phyloP scores from a whole-genome alignment of 1,140 invertebrate genomes.

The Trachymyrmex cornetzi region DNA sequence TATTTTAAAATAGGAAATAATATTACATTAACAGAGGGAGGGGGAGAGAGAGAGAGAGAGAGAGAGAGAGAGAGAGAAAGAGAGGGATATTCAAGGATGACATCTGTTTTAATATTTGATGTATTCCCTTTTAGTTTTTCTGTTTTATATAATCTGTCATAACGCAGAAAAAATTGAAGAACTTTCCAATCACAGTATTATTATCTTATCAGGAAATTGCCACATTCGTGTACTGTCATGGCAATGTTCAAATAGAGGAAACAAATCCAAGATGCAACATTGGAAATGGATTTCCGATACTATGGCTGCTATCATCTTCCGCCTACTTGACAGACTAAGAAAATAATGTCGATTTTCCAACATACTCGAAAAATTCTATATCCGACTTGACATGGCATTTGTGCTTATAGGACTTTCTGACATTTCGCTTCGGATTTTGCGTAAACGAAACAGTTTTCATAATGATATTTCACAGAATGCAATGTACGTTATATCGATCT shows the following conservation, averaged over 20 bases:
- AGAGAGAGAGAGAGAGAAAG: no score
- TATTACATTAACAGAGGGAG: not conserved
- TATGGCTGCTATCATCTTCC: constrained; percentile 54
- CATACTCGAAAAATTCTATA: constrained; percentile 55
- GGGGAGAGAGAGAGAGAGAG: no score
- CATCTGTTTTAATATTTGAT: not conserved
- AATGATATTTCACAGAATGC: not conserved
- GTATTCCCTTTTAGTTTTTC: not conserved
- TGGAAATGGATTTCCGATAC: constrained; percentile 74
- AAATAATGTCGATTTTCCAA: constrained; percentile 61
- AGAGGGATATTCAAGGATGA: not conserved
- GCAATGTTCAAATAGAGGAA: constrained; percentile 53
- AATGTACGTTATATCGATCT: not conserved
- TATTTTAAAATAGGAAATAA: not conserved
- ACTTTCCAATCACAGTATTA: constrained; percentile 29
- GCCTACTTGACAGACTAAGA: constrained; percentile 57
- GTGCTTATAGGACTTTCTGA: constrained; percentile 32
- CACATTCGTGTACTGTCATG: constrained; percentile 43
- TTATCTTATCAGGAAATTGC: constrained; percentile 53
- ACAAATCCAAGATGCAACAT: constrained; percentile 70
- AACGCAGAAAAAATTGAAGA: not conserved
- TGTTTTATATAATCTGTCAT: not conserved
- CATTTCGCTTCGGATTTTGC: constrained; percentile 28
- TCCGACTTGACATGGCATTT: constrained; percentile 57
- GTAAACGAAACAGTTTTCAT: constrained; percentile 38